Base-by-base conservation (phyloP, 2,113 vertebrate species). In the Oxyruncus cristatus region DNA sequence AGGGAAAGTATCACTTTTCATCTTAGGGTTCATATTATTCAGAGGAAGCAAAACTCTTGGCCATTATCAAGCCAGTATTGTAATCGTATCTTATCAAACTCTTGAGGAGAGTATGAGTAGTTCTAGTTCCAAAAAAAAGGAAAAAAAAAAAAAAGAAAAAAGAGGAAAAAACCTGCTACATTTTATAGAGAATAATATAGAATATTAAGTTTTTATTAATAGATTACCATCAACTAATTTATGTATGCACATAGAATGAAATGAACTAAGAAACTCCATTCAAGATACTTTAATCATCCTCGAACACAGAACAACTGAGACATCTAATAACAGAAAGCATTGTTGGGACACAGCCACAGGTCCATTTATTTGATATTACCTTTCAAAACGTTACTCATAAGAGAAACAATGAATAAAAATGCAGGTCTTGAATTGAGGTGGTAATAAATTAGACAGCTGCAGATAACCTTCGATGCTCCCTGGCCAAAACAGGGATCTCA, bases 191-290 rank as follows among this genome's bases (percentile, higher is more conserved):
- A 28, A 92, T 85, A 95, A 70, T 63, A 37, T 76, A 83, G 56
- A 92, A 80, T 66, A 95, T 79, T 77, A 93, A 85, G 67, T 49
- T 97, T 95, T 96, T 97, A 97, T 96, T 92, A 94, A 73, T 83
- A 96, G 88, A 94, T 95, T 95, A 50, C 9, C 58, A 94, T 94
- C 92, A 95, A 78, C 86, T 95, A 94, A 95, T 80, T 96, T 97
- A 81, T 85, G 74, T 97, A 94, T 84, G 67, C 50, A 75, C 49
- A 28, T 41, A 50, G 41, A 82, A 93, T 70, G 33, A 96, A 97
- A 95, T 80, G 63, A 95, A 49, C 66, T 39, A 82, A 73, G 30
- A 88, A 95, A 93, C 58, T 92, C 72, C 4, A 30, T 52, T 79
- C 66, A 89, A 93, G 70, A 71, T 56, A 53, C 93, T 97, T 91